Conservation (phyloP, 2,113 vertebrate species). For the Proteles cristata region DNA sequence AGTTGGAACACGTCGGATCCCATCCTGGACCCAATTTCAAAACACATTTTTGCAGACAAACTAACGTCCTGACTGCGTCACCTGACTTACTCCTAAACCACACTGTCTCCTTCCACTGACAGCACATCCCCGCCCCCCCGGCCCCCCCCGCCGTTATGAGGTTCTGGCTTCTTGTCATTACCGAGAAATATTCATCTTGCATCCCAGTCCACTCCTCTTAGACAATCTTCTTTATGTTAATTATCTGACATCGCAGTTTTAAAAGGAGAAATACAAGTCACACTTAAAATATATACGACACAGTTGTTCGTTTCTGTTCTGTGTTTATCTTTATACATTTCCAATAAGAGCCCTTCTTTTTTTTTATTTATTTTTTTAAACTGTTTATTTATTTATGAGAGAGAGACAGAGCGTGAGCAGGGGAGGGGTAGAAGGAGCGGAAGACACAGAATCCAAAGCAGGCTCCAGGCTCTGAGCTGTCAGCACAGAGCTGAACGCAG, state of each 20-base stretch:
- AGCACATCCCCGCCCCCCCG: not conserved
- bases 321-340: not conserved
- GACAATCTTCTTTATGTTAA: not conserved
- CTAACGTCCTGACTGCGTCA: slow-evolving; percentile 40
- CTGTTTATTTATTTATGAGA: no score
- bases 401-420: no score
- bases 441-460: no score
- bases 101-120: slow-evolving; percentile 36
- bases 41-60: slow-evolving; percentile 43
- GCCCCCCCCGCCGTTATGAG: not conserved
- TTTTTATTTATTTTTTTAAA: no score
- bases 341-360: not conserved
- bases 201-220: not conserved
- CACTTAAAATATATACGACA: not conserved
- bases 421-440: no score
- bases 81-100: slow-evolving; percentile 54
- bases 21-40: slow-evolving; percentile 41
- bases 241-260: not conserved
- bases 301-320: not conserved
- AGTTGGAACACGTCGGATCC: slow-evolving; percentile 44
- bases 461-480: no score
- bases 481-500: no score
- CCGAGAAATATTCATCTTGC: not conserved
- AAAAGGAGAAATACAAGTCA: not conserved
- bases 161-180: not conserved